Evolutionary conservation across 1,140 invertebrate genomes (phyloP), one percentile per base, ranked within the genome.

Genomic region (Helicoverpa armigera): DNA sequence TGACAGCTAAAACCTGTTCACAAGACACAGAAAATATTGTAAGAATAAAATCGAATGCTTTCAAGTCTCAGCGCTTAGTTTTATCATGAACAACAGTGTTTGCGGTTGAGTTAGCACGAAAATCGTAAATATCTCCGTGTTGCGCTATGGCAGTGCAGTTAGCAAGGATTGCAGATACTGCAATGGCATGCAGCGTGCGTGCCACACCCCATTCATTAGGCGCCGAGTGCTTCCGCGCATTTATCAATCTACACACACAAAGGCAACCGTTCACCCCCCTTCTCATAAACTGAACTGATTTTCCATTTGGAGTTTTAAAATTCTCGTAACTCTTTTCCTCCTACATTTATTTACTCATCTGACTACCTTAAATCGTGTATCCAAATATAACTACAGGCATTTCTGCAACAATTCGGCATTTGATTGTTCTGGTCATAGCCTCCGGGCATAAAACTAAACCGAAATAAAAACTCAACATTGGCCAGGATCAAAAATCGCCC

Each of bases 201-300:
- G 90, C 91, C 88, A 91, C 91, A 90, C 90, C 89, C 89, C 86
- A 92, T 92, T 91, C 89, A 93, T 92, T 93, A 92, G 88, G 75
- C 87, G 88, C 74, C 84, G 90, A 93, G 91, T 93, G 91, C 88
- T 92, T 93, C 90, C 90, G 88, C 83, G 89, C 88, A 90, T 92
- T 91, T 92, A 89, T 92, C 91, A 93, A 90, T 91, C 90, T 83
- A 85, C 88, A 80, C 84, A 73, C 83, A 81, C 80, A 65, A 74
- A 79, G 72, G 80, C 78, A 67, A 82, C 81, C 78, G 82, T 70
- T 78, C 76, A 43, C 51, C 35, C 35, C 54, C 53, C 53, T 79
- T 16, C 35, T 70, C 63, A 48, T 70, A 70, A 69, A 61, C 56
- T 75, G 35, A 61, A 43, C 56, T 75, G 70, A 73, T 73, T 73